Evolutionary conservation across 2,113 vertebrate species (phyloP).

Genomic region (Sorex araneus): DNA sequence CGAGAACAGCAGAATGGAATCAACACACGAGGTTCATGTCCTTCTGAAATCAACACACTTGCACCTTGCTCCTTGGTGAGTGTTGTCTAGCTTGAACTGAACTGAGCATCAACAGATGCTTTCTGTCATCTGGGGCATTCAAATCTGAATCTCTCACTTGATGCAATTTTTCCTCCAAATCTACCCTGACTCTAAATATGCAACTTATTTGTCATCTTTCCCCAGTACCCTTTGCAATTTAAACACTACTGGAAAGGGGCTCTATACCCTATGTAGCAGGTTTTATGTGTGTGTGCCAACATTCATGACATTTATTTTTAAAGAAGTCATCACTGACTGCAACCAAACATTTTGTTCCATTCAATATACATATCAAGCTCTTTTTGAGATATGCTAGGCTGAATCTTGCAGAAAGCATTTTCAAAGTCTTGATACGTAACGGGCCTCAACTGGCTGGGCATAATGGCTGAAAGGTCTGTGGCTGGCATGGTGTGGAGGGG

Average conservation of each 20-base stretch:
- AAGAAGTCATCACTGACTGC: slow-evolving; percentile 95
- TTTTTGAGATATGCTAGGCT: slow-evolving; percentile 99
- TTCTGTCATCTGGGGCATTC: slow-evolving; percentile 91
- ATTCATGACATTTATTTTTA: slow-evolving; percentile 87
- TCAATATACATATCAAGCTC: slow-evolving; percentile 99
- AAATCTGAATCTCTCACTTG: slow-evolving; percentile 90
- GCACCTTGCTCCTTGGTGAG: slow-evolving; percentile 93
- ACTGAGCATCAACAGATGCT: slow-evolving; percentile 91
- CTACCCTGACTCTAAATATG: slow-evolving; percentile 91
- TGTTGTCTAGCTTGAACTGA: slow-evolving; percentile 91
- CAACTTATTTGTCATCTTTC: slow-evolving; percentile 90
- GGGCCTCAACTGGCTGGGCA: slow-evolving; percentile 98
- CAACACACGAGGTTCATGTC: slow-evolving; percentile 93
- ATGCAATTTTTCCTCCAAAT: slow-evolving; percentile 91
- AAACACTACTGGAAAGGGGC: slow-evolving; percentile 92
- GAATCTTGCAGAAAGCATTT: slow-evolving; percentile 99
- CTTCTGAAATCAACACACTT: slow-evolving; percentile 92
- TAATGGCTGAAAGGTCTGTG: slow-evolving; percentile 96
- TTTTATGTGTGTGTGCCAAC: slow-evolving; percentile 90
- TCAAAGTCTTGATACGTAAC: slow-evolving; percentile 99
- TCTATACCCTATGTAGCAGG: slow-evolving; percentile 90
- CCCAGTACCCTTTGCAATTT: slow-evolving; percentile 90
- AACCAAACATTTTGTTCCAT: slow-evolving; percentile 99
- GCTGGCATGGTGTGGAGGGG: slow-evolving; percentile 96
- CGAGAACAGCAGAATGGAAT: slow-evolving; percentile 98